These are phyloP conservation scores for Solen grandis DNA, from an alignment of 1,140 invertebrate genomes.

Conservation along the genomic window DNA sequence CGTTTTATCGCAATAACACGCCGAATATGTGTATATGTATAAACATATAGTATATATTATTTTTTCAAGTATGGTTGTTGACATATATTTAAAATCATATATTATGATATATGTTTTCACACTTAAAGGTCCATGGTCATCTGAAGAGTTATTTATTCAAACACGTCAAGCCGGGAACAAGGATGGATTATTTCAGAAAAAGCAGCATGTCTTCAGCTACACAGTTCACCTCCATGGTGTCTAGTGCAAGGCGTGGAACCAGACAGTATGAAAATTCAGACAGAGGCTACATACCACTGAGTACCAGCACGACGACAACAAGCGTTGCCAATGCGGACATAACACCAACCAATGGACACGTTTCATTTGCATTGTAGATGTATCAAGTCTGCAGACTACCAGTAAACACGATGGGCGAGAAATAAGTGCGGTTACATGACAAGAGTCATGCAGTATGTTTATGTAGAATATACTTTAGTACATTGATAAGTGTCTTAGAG, in stretches of 20 bases:
- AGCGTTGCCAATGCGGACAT: not conserved
- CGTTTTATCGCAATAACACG: no score
- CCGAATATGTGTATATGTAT: no score
- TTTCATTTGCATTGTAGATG: slow-evolving; percentile 23
- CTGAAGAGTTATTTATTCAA: slow-evolving; percentile 7
- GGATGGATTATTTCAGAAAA: not conserved
- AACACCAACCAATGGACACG: slow-evolving; percentile 26
- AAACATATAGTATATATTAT: no score
- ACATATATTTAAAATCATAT: no score
- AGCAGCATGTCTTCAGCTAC: slow-evolving; percentile 41
- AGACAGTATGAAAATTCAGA: slow-evolving; percentile 29
- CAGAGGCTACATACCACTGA: slow-evolving; percentile 29
- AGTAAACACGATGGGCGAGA: no score
- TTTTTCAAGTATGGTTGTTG: no score
- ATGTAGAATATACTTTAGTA: no score
- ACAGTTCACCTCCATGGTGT: slow-evolving; percentile 28
- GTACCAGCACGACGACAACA: slow-evolving; percentile 18
- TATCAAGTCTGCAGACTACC: no score
- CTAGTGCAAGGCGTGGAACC: not conserved
- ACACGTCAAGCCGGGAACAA: not conserved
- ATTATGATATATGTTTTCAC: no score
- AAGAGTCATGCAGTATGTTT: no score
- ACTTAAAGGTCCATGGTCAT: slow-evolving; percentile 28
- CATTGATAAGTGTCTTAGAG: no score
- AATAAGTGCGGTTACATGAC: no score